These are phyloP conservation scores for Serripes groenlandicus DNA, from an alignment of 2,888 invertebrate species.

Conservation along the genomic window DNA sequence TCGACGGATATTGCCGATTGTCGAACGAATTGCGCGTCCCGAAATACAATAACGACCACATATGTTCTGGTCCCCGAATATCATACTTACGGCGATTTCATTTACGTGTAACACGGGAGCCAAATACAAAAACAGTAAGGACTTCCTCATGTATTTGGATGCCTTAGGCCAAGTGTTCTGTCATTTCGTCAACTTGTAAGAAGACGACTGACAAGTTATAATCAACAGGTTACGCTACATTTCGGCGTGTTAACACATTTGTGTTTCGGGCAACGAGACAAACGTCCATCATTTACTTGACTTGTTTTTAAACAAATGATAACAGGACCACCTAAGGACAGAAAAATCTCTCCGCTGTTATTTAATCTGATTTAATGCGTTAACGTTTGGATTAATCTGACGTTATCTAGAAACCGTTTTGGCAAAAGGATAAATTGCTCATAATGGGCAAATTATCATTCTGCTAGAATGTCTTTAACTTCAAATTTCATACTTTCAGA, in stretches of 20 bases:
- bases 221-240: slow-evolving; percentile 22
- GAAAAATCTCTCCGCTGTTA: neutral
- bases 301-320: slow-evolving; percentile 4
- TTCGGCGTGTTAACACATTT: slow-evolving; percentile 25
- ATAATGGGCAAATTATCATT: no score
- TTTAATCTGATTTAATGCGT: neutral
- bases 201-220: slow-evolving; percentile 51
- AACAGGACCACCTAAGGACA: neutral
- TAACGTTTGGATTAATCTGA: neutral
- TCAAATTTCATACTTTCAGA: no score
- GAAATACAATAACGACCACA: neutral
- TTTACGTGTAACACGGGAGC: slow-evolving; percentile 2
- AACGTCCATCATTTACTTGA: slow-evolving; percentile 5
- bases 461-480: no score
- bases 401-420: neutral
- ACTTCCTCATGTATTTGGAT: neutral
- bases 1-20: slow-evolving; percentile 22
- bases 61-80: slow-evolving; percentile 4
- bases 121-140: neutral
- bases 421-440: neutral
- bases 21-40: slow-evolving; percentile 6
- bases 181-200: slow-evolving; percentile 55
- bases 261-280: slow-evolving; percentile 12
- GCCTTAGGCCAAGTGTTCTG: slow-evolving; percentile 27
- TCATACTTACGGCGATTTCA: neutral